Evolutionary conservation across 2,888 invertebrate species (phyloP).

Genomic region (Dasysyrphus tricinctus): DNA sequence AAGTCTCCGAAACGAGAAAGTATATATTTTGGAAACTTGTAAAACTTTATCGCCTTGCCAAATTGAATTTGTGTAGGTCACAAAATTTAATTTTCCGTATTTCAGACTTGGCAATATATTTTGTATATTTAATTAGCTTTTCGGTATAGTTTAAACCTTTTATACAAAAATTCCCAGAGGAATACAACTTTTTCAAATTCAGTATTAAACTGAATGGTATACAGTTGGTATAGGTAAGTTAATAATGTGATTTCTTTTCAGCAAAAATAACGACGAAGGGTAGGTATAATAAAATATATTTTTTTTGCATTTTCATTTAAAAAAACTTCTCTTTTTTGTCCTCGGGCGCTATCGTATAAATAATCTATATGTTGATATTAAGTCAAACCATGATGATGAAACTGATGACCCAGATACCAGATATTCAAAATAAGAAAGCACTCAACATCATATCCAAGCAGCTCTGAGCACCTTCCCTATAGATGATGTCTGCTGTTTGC

Average conservation of each 20-base stretch:
- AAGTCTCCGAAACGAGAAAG: no score
- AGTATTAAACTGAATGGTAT: background rate
- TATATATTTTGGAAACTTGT: no score
- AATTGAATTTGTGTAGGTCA: no score
- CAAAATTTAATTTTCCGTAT: background rate
- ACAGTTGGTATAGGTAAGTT: background rate
- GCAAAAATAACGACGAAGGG: background rate
- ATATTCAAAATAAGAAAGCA: slow-evolving; percentile 40
- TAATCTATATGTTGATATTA: slow-evolving; percentile 33
- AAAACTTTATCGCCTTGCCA: no score
- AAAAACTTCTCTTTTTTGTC: slow-evolving; percentile 13
- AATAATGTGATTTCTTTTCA: slow-evolving; percentile 1
- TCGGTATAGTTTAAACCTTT: background rate
- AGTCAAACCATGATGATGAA: slow-evolving; percentile 18
- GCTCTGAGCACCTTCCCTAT: slow-evolving; percentile 30
- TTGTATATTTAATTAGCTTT: background rate
- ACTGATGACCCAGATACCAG: slow-evolving; percentile 68
- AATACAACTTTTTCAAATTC: background rate
- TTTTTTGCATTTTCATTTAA: background rate
- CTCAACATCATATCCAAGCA: slow-evolving; percentile 9
- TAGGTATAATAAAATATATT: background rate
- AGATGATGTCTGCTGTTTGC: slow-evolving; percentile 50
- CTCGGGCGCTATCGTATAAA: slow-evolving; percentile 47
- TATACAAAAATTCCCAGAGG: background rate
- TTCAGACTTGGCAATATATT: background rate